These are phyloP conservation scores for Hirtodrosophila alboralis DNA, from an alignment of 2,888 invertebrate genomes.

Conservation along the genomic window DNA sequence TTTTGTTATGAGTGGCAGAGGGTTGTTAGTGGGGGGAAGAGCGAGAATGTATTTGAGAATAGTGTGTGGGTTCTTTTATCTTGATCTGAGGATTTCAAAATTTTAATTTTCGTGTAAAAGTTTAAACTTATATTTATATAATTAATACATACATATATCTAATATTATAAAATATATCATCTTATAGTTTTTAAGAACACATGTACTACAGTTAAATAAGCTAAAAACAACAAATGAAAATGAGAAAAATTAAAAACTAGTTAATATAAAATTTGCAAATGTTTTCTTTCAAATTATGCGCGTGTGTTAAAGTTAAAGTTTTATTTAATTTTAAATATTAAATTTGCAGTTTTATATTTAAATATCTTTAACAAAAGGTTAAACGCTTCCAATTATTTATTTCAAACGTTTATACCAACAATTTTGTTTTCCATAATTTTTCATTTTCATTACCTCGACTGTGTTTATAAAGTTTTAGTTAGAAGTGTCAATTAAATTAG, in stretches of 20 bases:
- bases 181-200: conserved; percentile 61
- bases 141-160: conserved; percentile 62
- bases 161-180: conserved; percentile 74
- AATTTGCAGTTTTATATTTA: no score
- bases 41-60: conserved; percentile 17
- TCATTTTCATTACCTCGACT: no score
- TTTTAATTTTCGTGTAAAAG: conserved; percentile 75
- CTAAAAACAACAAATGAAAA: conserved; percentile 67
- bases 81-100: conserved; percentile 61
- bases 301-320: no score
- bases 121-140: conserved; percentile 74
- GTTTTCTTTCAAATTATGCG: no score
- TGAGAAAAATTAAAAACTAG: conserved; percentile 73
- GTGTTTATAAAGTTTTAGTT: no score
- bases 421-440: no score
- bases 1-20: conserved; percentile 11
- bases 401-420: no score
- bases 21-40: conserved; percentile 9
- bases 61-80: conserved; percentile 24
- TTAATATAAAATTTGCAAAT: conserved; percentile 60
- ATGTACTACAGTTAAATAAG: conserved; percentile 74
- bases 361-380: no score
- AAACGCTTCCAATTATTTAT: no score
- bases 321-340: no score
- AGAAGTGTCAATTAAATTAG: neutral